Base-by-base conservation (phyloP, 2,888 invertebrate genomes). In the Nemotelus nigrinus region DNA sequence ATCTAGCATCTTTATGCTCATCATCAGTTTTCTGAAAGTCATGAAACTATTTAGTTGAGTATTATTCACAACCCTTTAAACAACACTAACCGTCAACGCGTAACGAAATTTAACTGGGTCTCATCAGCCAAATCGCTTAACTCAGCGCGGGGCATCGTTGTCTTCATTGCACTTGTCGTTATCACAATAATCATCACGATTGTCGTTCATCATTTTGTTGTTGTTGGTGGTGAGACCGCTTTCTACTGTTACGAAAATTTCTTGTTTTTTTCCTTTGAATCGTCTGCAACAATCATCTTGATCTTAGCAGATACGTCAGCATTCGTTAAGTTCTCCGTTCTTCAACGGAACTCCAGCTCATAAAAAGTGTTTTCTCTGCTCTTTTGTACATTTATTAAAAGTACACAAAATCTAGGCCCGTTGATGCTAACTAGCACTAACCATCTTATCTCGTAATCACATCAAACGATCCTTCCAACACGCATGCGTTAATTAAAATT, bases 401-500 rank as follows among this genome's bases (percentile, higher is more conserved):
- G 25, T 25, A 7, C 58, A 65, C 47, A n/a, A 63, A 53, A 41
- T 6, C 48, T 3, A 48, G 39, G 3, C 7, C 41, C 68, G 70
- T 7, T 47, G 7, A 44, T 45, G n/a, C 44, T 7, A 63, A 39
- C 3, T 39, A 43, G 43, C 67, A 8, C 50, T 47, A n/a, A 41
- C 55, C 45, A 25, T 39, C 41, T 53, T n/a, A 53, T 72, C 47
- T 58, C 41, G 47, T 74, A 60, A 74, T 74, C 74, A 8, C 43
- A 60, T 48, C 50, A 63, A 50, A 74, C 63, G 63, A 60, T 25
- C 25, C 25, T 25, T 74, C 74, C 63, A 58, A 72, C 58, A 76
- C 76, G 76, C 76, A 76, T 76, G 76, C 65, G 53, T 76, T 76
- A 76, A 76, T 76, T 76, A 76, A 76, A 76, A 76, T 76, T 76